Conservation (phyloP, 2,797 vertebrate genomes). For the Poecilia velifera region DNA sequence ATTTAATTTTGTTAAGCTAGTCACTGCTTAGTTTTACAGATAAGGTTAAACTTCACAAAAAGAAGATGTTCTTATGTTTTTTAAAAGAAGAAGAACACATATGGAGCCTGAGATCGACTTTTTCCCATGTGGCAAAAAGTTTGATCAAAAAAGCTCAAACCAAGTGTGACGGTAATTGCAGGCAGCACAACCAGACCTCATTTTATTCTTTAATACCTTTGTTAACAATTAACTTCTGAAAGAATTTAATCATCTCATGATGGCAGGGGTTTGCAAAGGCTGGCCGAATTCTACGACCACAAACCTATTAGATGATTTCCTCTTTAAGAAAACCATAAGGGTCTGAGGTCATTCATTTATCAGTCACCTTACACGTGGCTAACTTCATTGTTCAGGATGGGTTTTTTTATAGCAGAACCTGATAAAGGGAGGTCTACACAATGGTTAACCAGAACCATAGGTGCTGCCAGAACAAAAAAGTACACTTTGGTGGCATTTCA, state of each 20-base stretch:
- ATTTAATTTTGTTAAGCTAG: background rate
- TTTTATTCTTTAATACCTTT: background rate
- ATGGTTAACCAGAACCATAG: background rate
- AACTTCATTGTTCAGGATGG: background rate
- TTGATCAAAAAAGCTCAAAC: background rate
- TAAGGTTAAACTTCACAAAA: background rate
- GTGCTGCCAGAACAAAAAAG: background rate
- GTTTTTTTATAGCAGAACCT: background rate
- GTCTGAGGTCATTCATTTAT: background rate
- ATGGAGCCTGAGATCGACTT: background rate
- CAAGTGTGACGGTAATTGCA: background rate
- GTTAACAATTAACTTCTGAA: background rate
- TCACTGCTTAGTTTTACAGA: background rate
- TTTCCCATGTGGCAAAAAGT: background rate
- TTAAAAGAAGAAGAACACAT: background rate
- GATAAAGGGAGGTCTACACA: background rate
- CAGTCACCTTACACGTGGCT: background rate
- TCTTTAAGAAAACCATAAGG: background rate
- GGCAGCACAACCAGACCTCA: background rate
- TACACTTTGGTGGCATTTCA: background rate
- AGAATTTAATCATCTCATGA: background rate
- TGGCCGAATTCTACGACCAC: background rate
- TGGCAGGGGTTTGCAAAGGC: background rate
- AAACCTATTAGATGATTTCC: background rate
- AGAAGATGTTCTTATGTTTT: background rate